Conservation (phyloP, 2,113 vertebrate genomes). For the Hippocampus guttulatus region DNA sequence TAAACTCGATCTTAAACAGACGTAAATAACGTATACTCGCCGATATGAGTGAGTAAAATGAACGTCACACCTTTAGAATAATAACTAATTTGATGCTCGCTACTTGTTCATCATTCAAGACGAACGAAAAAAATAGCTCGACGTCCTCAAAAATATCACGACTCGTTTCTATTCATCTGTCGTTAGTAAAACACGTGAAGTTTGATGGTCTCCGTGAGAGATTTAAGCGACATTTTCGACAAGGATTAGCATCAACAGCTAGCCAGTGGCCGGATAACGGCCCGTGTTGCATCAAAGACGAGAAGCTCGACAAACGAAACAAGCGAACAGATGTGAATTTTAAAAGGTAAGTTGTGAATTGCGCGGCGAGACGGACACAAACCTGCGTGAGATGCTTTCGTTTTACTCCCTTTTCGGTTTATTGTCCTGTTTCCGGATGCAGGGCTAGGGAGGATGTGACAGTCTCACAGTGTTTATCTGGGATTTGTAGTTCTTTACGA, state of each 20-base stretch:
- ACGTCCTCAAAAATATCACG: not conserved
- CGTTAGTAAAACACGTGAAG: not conserved
- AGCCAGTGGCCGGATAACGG: slow-evolving; percentile 26
- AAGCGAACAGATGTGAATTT: too few species aligned
- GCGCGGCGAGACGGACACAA: not conserved
- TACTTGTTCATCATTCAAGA: not conserved
- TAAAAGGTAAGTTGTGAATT: not conserved
- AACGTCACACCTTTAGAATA: slow-evolving; percentile 4
- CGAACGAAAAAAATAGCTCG: not conserved
- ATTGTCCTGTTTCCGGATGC: slow-evolving; percentile 43
- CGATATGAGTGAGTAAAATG: not conserved
- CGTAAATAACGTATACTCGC: slow-evolving; percentile 4
- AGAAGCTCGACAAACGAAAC: not conserved
- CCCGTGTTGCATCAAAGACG: slow-evolving; percentile 16
- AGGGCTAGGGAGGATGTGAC: slow-evolving; percentile 11
- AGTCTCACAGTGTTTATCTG: not conserved
- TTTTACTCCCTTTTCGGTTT: not conserved
- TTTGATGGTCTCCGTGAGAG: not conserved
- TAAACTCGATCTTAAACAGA: not conserved
- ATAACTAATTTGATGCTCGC: not conserved
- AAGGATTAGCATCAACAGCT: slow-evolving; percentile 21
- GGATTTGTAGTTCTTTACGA: slow-evolving; percentile 56
- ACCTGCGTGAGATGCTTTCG: slow-evolving; percentile 24
- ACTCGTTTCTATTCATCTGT: not conserved
- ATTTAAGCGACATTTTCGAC: not conserved